Evolutionary conservation across 2,888 invertebrate species (phyloP), one percentile per base, ranked within the genome.

Genomic region (Tipula lateralis): DNA sequence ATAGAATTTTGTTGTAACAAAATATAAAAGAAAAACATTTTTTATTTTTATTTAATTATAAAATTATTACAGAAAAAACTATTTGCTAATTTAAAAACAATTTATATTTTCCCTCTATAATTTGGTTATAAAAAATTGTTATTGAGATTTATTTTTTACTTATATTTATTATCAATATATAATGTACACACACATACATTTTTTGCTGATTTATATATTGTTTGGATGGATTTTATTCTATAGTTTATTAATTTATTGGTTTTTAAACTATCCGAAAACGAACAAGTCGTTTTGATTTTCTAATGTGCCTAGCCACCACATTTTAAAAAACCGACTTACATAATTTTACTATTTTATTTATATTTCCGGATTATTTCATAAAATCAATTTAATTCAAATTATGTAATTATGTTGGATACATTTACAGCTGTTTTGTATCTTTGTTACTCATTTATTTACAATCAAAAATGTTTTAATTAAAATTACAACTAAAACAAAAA

Each of bases 1-100:
- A 82, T 82, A 82, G 32, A 30, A 82, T 30, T 82, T 32, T 32
- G 32, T 82, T 82, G 13, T 13, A 82, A 82, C 29, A 82, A 82
- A 82, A 82, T 9, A 82, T 82, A 30, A 82, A 83, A 83, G n/a
- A 83, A 34, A 83, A 83, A 83, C 16, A 34, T 36, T 83, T 83
- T 83, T 30, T 80, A 80, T 81, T 34, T 83, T 83, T 34, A 82
- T 82, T 66, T 66, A 66, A 66, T 24, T 19, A 50, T 50, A 66
- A 66, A 66, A 66, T 66, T 19, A 66, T 66, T 2, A 66, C 66
- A 66, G 24, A 24, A 66, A n/a, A 39, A 66, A 66, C 66, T 66
- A 66, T 66, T 66, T 66, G 66, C 66, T 24, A 66, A 66, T 66
- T 66, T 24, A 66, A 66, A 44, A 44, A n/a, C n/a, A n/a, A 44